Conservation (phyloP, 1,140 invertebrate genomes). For the Zophobas morio region DNA sequence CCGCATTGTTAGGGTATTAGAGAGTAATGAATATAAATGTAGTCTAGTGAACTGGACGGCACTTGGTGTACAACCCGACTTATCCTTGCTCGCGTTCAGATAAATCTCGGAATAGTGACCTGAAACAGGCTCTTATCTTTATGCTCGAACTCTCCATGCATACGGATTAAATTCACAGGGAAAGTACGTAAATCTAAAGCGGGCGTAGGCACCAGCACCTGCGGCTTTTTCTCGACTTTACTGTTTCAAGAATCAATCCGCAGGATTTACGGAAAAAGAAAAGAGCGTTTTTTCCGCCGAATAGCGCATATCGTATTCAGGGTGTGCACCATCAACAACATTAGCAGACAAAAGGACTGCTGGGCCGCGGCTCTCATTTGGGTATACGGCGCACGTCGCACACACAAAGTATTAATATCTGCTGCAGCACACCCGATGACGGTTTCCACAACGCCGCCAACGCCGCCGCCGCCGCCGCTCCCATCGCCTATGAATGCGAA, state of each 20-base stretch:
- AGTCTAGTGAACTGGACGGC: slow-evolving; percentile 47
- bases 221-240: slow-evolving; percentile 30
- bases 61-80: slow-evolving; percentile 43
- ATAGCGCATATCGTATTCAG: slow-evolving; percentile 33
- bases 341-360: slow-evolving; percentile 42
- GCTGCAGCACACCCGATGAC: slow-evolving; percentile 38
- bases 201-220: slow-evolving; percentile 11
- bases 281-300: slow-evolving; percentile 17
- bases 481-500: slow-evolving; percentile 24
- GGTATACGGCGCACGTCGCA: slow-evolving; percentile 34
- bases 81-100: slow-evolving; percentile 34
- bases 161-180: slow-evolving; percentile 31
- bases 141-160: slow-evolving; percentile 29
- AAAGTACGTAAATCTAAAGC: slow-evolving; percentile 30
- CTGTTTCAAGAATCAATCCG: slow-evolving; percentile 41
- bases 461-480: not conserved
- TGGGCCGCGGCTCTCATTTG: slow-evolving; percentile 27
- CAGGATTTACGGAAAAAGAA: slow-evolving; percentile 33
- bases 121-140: slow-evolving; percentile 33
- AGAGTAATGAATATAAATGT: slow-evolving; percentile 54
- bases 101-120: slow-evolving; percentile 29
- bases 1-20: slow-evolving; percentile 51
- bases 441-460: slow-evolving; percentile 11
- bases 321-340: slow-evolving; percentile 33
- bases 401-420: slow-evolving; percentile 43